phyloP scores from a whole-genome alignment of 2,113 vertebrate genomes.

The Scolopax mira region DNA sequence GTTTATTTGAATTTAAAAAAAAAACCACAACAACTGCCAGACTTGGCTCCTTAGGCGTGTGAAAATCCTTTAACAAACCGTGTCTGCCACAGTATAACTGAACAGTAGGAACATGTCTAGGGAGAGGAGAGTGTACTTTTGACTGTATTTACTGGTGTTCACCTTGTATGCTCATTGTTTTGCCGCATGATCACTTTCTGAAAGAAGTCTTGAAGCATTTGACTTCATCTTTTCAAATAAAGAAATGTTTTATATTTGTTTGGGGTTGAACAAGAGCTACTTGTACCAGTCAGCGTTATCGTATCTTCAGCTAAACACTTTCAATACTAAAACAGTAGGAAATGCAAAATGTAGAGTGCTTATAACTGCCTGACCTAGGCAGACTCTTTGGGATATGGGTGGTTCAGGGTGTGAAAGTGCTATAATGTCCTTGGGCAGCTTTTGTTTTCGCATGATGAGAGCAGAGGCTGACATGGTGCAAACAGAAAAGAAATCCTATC shows the following conservation, averaged over 20 bases:
- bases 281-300: background rate
- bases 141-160: background rate
- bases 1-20: background rate
- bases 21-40: background rate
- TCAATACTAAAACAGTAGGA: background rate
- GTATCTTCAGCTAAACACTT: background rate
- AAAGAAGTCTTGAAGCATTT: background rate
- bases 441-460: slow-evolving; percentile 10
- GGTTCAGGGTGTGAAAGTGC: slow-evolving; percentile 8
- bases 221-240: background rate
- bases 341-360: background rate
- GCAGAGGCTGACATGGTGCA: slow-evolving; percentile 25
- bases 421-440: slow-evolving; percentile 21
- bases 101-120: background rate
- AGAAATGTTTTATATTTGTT: background rate
- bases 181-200: background rate
- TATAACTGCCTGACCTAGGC: background rate
- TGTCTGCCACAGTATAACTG: background rate
- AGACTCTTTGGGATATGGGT: background rate
- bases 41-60: background rate
- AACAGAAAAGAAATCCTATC: slow-evolving; percentile 12
- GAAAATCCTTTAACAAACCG: background rate
- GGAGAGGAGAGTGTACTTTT: background rate
- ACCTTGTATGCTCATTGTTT: background rate
- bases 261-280: background rate